Evolutionary conservation across 2,888 invertebrate genomes (phyloP), one percentile per base, ranked within the genome.

Genomic region (Polyommatus iphigenia): DNA sequence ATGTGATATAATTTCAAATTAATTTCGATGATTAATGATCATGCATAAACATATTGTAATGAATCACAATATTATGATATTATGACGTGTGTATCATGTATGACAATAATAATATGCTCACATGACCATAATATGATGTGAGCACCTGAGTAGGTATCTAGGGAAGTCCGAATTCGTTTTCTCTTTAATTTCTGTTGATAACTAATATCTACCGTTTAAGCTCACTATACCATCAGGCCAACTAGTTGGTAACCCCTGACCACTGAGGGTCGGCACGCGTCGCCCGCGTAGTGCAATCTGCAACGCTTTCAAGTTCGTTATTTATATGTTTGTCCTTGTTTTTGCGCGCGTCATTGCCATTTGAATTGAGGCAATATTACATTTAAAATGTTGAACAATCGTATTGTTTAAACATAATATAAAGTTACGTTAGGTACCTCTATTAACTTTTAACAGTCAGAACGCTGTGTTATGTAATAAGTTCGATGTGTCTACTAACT

Each of bases 181-280:
- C 57, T n/a, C n/a, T 59, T n/a, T 59, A 59, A 59, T 20, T n/a
- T 59, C n/a, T 59, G 57, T 41, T 8, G 41, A 10, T 41, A 41
- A 41, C 46, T 46, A 10, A 10, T 10, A 46, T 46, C 46, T 46
- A 46, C 46, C 20, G 1, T 20, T 59, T 62, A 62, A 20, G 10
- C 59, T 62, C 3, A 13, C 24, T 62, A 24, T 24, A 24, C 62
- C 62, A 13, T 62, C 15, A 76, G 29, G 18, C 36, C 71, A 71
- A 81, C 83, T 80, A 80, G 88, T 88, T 86, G 77, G 4, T n/a
- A 77, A 81, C 81, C 79, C 85, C 90, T 88, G 71, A n/a, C 20
- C 76, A 71, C 78, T 78, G 80, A 83, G 86, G 85, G 82, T 79
- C 85, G 89, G 91, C 92, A 91, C 92, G 91, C 89, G 91, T 88